Evolutionary conservation across 2,888 invertebrate species (phyloP).

Genomic region (Cinara cedri): DNA sequence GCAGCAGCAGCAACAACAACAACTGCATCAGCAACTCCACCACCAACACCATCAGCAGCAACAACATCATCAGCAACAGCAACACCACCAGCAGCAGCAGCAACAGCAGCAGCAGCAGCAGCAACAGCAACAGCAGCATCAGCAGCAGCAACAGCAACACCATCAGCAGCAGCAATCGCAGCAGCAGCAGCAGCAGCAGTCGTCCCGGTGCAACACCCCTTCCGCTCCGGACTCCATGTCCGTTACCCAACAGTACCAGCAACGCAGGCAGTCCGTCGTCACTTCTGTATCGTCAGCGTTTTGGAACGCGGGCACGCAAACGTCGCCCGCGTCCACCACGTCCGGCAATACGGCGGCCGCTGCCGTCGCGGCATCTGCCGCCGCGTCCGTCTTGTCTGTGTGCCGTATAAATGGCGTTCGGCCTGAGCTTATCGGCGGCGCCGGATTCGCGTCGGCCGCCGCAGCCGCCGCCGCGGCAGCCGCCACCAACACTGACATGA

Average conservation of each 20-base stretch:
- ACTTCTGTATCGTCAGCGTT: slow-evolving; percentile 63
- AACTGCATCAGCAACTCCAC: slow-evolving; percentile 56
- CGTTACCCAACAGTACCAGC: slow-evolving; percentile 63
- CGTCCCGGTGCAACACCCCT: slow-evolving; percentile 58
- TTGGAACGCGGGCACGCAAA: slow-evolving; percentile 58
- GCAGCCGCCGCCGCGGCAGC: background rate
- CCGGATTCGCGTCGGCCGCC: slow-evolving; percentile 37
- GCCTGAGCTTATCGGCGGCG: slow-evolving; percentile 79
- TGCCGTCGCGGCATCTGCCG: slow-evolving; percentile 61
- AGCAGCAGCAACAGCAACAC: slow-evolving; percentile 55
- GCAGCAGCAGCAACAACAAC: slow-evolving; percentile 58
- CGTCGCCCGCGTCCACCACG: slow-evolving; percentile 61
- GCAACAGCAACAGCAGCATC: slow-evolving; percentile 57
- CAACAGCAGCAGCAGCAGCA: slow-evolving; percentile 57
- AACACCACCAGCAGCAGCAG: slow-evolving; percentile 55
- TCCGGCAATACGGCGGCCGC: slow-evolving; percentile 59
- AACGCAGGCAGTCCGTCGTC: slow-evolving; percentile 62
- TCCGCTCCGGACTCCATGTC: slow-evolving; percentile 52
- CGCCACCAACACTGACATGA: slow-evolving; percentile 62
- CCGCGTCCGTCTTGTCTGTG: slow-evolving; percentile 60
- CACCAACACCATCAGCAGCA: slow-evolving; percentile 57
- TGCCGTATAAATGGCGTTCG: slow-evolving; percentile 77
- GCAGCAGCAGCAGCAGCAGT: slow-evolving; percentile 57
- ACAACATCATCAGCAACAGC: slow-evolving; percentile 47
- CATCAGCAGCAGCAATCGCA: slow-evolving; percentile 56